A percentile compares a stretch with the other conserved stretches of the same genome.
These are phyloP conservation scores for Aproaerema taeniolella DNA, from an alignment of 2,888 invertebrate species.

Conservation along the genomic window DNA sequence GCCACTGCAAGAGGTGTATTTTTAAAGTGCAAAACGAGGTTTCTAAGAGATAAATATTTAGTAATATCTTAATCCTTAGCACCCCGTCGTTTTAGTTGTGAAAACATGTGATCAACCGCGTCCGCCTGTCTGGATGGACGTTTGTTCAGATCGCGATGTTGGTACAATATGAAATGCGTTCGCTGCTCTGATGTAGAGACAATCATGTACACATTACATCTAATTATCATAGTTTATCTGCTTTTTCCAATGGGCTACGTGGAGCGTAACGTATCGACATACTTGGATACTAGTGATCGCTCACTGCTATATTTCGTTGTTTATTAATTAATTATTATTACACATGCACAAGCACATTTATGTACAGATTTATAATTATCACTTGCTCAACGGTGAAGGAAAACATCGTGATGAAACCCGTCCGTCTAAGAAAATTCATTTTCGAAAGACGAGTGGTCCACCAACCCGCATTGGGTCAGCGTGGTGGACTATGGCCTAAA, in stretches of 20 bases:
- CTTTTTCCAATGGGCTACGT: conserved; percentile 69
- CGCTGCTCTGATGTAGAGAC: conserved; percentile 37
- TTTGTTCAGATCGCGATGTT: conserved; percentile 1
- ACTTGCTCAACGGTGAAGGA: too few species aligned
- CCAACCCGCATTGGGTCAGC: too few species aligned
- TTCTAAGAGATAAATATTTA: conserved; percentile 58
- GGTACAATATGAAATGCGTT: conserved; percentile 40
- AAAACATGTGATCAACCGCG: conserved; percentile 29
- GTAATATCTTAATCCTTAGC: conserved; percentile 61
- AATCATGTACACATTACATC: conserved; percentile 54
- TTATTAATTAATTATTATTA: too few species aligned
- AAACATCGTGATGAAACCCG: too few species aligned
- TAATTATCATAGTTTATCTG: conserved; percentile 73
- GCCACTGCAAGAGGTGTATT: conserved; percentile 36
- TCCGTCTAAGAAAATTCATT: too few species aligned
- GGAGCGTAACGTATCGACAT: conserved; percentile 65
- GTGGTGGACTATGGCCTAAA: too few species aligned
- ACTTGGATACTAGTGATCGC: conserved; percentile 33
- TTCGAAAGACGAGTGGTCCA: too few species aligned
- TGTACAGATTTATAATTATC: too few species aligned
- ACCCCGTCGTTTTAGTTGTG: conserved; percentile 29
- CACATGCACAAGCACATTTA: too few species aligned
- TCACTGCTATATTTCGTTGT: too few species aligned
- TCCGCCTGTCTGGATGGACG: neutral
- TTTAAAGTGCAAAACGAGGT: conserved; percentile 27